Percentiles rank a stretch among this genome's conserved stretches.
phyloP scores from a whole-genome alignment of 2,797 vertebrate genomes.

The Gallirallus australis region DNA sequence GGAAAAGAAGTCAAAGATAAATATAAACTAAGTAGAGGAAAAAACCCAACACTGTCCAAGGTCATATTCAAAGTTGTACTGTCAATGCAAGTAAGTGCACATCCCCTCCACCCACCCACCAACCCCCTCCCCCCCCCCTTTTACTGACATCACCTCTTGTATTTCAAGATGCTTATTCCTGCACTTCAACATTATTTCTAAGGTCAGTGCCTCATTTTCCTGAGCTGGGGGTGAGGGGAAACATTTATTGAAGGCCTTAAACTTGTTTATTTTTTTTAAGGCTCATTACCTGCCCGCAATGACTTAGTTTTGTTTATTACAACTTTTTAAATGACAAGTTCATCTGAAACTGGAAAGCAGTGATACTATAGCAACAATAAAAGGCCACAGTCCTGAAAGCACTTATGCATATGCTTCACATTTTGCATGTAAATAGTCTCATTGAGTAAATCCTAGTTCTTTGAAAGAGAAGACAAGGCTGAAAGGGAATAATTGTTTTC shows the following conservation, averaged over 20 bases:
- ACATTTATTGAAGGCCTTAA: background rate
- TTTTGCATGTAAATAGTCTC: conserved; percentile 61
- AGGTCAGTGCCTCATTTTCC: background rate
- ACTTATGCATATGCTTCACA: conserved; percentile 49
- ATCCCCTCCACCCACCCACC: background rate
- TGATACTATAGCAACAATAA: conserved; percentile 32
- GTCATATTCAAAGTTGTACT: background rate
- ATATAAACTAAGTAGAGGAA: background rate
- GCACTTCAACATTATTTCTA: background rate
- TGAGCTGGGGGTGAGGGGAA: background rate
- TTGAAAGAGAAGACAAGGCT: conserved; percentile 50
- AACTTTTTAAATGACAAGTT: conserved; percentile 57
- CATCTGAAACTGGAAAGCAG: conserved; percentile 53
- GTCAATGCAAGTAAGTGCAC: background rate
- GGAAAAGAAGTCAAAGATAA: background rate
- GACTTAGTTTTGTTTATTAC: conserved; percentile 36
- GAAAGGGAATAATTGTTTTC: conserved; percentile 58
- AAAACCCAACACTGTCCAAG: background rate
- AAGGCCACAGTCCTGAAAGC: conserved; percentile 28
- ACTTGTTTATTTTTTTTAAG: conserved; percentile 27
- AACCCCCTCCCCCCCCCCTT: too few relatives aligned
- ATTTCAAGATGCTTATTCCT: background rate
- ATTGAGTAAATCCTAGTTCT: conserved; percentile 44
- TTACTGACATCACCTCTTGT: background rate
- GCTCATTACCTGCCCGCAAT: background rate